phyloP scores from a whole-genome alignment of 2,797 vertebrate species.

The Malurus leucopterus region DNA sequence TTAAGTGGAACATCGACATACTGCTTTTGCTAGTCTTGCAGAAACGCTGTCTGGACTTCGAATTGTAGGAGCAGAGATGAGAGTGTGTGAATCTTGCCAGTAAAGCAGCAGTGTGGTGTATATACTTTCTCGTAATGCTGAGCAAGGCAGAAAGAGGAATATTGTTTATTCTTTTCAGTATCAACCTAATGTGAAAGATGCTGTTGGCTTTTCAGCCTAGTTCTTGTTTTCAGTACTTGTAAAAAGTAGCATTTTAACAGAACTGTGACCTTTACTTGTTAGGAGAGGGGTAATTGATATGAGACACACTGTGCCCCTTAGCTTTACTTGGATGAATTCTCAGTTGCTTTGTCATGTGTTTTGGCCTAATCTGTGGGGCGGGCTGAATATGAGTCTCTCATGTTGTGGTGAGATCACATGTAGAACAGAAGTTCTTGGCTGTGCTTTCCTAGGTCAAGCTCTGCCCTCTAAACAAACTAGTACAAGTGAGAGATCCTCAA shows the following conservation, averaged over 20 bases:
- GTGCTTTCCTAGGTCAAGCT: background rate
- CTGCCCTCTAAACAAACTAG: background rate
- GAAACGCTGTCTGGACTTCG: background rate
- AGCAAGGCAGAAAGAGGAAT: background rate
- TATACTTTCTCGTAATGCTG: background rate
- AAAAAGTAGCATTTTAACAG: background rate
- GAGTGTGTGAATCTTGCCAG: background rate
- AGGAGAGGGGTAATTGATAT: background rate
- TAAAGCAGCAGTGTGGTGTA: background rate
- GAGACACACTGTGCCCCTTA: background rate
- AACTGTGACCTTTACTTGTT: background rate
- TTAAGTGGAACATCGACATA: accelerated
- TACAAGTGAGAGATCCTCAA: background rate
- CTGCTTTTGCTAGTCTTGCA: accelerated
- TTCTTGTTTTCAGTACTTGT: background rate
- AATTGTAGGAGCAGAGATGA: background rate
- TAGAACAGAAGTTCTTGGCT: background rate
- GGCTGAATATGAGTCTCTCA: background rate
- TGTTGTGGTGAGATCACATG: background rate
- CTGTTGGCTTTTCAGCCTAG: background rate
- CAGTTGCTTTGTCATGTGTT: background rate
- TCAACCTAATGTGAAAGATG: background rate
- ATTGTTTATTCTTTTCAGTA: background rate
- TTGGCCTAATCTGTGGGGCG: background rate
- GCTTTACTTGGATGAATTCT: background rate